A percentile compares a stretch with the other conserved stretches of the same genome.
phyloP scores from a whole-genome alignment of 2,797 vertebrate genomes.

The Percopsis omiscomaycus region DNA sequence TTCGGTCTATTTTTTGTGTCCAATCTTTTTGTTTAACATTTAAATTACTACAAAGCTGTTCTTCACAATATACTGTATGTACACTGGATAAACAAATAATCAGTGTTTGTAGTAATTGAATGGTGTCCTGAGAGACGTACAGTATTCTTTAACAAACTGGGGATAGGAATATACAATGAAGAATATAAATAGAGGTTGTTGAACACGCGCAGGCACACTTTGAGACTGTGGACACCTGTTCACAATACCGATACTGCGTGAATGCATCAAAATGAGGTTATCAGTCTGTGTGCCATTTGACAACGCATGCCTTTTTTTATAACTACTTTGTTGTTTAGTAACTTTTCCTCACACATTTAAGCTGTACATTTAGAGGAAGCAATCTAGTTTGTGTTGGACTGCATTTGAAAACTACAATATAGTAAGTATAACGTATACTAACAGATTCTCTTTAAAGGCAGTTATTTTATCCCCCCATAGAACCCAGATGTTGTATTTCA shows the following conservation, averaged over 20 bases:
- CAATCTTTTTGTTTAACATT: neutral
- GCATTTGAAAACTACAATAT: neutral
- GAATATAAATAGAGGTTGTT: neutral
- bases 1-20: neutral
- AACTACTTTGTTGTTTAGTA: neutral
- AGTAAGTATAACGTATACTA: neutral
- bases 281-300: slow-evolving; percentile 3
- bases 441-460: too few relatives aligned
- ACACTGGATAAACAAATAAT: neutral
- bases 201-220: slow-evolving; percentile 2
- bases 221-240: slow-evolving; percentile 54
- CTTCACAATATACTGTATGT: neutral
- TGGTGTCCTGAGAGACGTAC: neutral
- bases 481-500: slow-evolving; percentile 60
- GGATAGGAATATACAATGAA: neutral
- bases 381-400: neutral
- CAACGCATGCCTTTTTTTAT: neutral
- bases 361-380: neutral
- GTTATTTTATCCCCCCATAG: slow-evolving; percentile 3
- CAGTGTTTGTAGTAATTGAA: too few relatives aligned
- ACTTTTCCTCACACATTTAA: neutral
- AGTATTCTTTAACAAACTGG: neutral
- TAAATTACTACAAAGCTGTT: neutral
- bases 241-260: neutral
- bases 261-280: slow-evolving; percentile 18